phyloP scores from a whole-genome alignment of 2,888 invertebrate genomes.

The Xylota segnis region DNA sequence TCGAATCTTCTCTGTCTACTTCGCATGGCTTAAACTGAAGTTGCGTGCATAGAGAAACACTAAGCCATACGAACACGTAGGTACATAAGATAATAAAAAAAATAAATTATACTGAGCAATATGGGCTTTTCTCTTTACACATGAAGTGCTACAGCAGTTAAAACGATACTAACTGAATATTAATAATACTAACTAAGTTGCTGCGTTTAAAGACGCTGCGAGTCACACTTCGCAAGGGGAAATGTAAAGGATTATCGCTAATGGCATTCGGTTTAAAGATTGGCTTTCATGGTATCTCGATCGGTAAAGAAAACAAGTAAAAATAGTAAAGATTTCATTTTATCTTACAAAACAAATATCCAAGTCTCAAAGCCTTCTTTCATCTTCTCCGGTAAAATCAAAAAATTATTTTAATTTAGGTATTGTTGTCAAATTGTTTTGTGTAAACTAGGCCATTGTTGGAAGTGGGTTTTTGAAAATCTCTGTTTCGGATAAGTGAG shows the following conservation, averaged over 20 bases:
- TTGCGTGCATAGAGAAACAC: slow-evolving; percentile 12
- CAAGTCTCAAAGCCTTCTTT: not conserved
- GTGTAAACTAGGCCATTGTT: slow-evolving; percentile 12
- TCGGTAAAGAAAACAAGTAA: no score
- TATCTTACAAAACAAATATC: no score
- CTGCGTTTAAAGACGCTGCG: no score
- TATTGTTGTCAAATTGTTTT: not conserved
- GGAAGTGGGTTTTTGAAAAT: not conserved
- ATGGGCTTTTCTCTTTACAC: slow-evolving; percentile 1
- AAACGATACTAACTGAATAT: not conserved
- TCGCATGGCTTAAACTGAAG: not conserved
- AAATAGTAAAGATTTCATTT: no score
- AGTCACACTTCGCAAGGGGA: no score
- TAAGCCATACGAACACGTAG: slow-evolving; percentile 14
- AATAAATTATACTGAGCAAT: not conserved
- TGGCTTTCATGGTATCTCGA: no score
- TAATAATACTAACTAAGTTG: not conserved
- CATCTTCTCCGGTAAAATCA: not conserved
- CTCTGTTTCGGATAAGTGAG: not conserved
- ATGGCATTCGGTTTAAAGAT: no score
- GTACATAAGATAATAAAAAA: not conserved
- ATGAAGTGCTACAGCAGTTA: not conserved
- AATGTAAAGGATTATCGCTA: no score
- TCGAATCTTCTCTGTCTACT: not conserved
- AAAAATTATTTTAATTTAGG: not conserved